Evolutionary conservation across 2,888 invertebrate species (phyloP).

Genomic region (Sinotaia quadrata): DNA sequence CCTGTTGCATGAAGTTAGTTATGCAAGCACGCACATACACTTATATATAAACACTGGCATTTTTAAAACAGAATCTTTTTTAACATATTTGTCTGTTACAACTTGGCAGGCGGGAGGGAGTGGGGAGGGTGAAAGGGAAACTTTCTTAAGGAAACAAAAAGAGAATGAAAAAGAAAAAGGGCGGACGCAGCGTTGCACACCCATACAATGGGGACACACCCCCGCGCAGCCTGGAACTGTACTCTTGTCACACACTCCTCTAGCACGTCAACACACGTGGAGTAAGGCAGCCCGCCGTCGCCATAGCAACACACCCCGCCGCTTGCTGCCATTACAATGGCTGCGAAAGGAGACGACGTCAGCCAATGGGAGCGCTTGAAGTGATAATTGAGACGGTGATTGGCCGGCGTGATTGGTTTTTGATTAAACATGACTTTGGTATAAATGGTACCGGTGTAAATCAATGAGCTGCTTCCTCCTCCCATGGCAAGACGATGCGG

Average conservation of each 20-base stretch:
- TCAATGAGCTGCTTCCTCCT: constrained; percentile 59
- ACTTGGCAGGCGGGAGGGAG: no score
- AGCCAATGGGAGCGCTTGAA: constrained; percentile 28
- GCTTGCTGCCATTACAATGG: constrained; percentile 19
- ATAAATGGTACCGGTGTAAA: constrained; percentile 58
- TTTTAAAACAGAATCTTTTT: no score
- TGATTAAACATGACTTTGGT: constrained; percentile 46
- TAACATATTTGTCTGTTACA: no score
- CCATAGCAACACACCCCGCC: constrained; percentile 20
- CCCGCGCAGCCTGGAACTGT: background rate
- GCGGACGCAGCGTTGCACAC: constrained; percentile 1
- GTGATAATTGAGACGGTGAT: constrained; percentile 35
- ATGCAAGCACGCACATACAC: no score
- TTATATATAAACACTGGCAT: no score
- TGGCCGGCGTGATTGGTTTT: constrained; percentile 37
- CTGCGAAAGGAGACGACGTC: constrained; percentile 17
- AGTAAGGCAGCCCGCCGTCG: constrained; percentile 9
- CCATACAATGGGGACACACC: constrained; percentile 6
- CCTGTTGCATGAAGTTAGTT: no score
- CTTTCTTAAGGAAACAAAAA: no score
- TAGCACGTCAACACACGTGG: constrained; percentile 5
- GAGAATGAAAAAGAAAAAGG: background rate
- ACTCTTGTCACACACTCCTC: background rate
- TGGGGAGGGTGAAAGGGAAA: background rate
- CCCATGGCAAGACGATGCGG: constrained; percentile 57